A percentile compares a stretch with the other conserved stretches of the same genome.
These are phyloP conservation scores for Champsocephalus gunnari DNA, from an alignment of 2,797 vertebrate genomes.

Conservation along the genomic window DNA sequence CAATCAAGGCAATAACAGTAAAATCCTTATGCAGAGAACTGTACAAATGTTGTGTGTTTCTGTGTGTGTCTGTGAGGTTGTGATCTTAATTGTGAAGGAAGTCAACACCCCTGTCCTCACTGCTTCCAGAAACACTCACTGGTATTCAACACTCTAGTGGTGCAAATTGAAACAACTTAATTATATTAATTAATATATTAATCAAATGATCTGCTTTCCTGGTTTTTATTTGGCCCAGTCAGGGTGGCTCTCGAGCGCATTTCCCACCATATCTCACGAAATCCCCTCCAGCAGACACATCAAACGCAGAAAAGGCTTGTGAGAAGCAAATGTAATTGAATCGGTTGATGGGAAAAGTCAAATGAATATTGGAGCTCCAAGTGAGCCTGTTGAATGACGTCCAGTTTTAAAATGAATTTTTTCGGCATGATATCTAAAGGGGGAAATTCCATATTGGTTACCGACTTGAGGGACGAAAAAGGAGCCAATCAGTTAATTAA, in stretches of 20 bases:
- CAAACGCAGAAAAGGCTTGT: constrained; percentile 50
- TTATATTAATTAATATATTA: constrained; percentile 55
- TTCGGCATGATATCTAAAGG: constrained; percentile 41
- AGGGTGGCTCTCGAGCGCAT: constrained; percentile 48
- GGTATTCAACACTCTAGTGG: constrained; percentile 25
- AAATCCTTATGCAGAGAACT: constrained; percentile 52
- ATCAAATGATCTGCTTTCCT: constrained; percentile 59
- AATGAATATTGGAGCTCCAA: constrained; percentile 37
- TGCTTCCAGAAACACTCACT: constrained; percentile 38
- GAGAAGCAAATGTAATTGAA: constrained; percentile 48
- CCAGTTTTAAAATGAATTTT: constrained; percentile 43
- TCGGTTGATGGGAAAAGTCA: constrained; percentile 50
- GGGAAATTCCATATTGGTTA: constrained; percentile 28
- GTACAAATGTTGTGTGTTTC: constrained; percentile 15
- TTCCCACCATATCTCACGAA: constrained; percentile 47
- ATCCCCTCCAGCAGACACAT: constrained; percentile 62
- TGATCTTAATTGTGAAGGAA: constrained; percentile 59
- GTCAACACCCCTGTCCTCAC: constrained; percentile 32
- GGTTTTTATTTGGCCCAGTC: constrained; percentile 52
- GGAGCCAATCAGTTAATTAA: constrained; percentile 64
- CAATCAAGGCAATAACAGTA: constrained; percentile 71
- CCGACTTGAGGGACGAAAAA: constrained; percentile 6
- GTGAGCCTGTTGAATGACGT: constrained; percentile 22
- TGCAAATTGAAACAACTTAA: constrained; percentile 58
- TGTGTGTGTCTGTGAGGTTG: constrained; percentile 18